These are phyloP conservation scores for Melanostoma mellinum DNA, from an alignment of 2,888 invertebrate species.

Conservation along the genomic window DNA sequence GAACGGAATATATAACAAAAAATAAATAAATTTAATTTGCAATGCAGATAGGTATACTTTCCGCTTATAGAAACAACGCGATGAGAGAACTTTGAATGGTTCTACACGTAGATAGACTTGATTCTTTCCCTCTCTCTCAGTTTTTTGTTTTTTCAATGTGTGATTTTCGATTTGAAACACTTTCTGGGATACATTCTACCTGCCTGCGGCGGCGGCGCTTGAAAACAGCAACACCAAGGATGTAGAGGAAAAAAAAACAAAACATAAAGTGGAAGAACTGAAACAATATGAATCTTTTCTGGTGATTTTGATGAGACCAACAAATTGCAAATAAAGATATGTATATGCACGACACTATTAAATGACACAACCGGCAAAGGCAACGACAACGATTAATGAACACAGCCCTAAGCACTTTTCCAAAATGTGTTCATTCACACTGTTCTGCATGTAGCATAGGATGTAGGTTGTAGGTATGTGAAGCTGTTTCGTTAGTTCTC, in stretches of 20 bases:
- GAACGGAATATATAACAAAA: conserved; percentile 24
- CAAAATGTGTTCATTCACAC: conserved; percentile 34
- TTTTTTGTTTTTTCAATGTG: conserved; percentile 38
- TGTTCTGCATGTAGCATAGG: background rate
- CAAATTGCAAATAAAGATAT: conserved; percentile 35
- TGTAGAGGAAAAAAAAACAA: conserved; percentile 10
- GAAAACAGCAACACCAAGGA: conserved; percentile 43
- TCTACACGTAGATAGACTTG: background rate
- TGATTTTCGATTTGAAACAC: conserved; percentile 65
- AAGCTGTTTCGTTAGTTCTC: conserved; percentile 46
- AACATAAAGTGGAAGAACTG: conserved; percentile 1
- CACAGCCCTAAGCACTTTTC: conserved; percentile 65
- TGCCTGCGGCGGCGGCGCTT: conserved; percentile 38
- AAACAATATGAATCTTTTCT: conserved; percentile 55
- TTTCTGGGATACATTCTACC: conserved; percentile 24
- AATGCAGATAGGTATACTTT: conserved; percentile 56
- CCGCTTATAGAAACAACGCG: conserved; percentile 41
- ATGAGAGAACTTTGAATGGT: conserved; percentile 9
- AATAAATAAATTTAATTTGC: conserved; percentile 68
- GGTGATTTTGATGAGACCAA: conserved; percentile 62
- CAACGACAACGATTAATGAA: conserved; percentile 66
- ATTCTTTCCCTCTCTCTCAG: background rate
- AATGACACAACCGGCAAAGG: conserved; percentile 34
- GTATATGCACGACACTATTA: conserved; percentile 22
- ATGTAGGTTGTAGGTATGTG: conserved; percentile 16